phyloP scores from a whole-genome alignment of 1,140 invertebrate genomes.

The Drosophila kohkoa region DNA sequence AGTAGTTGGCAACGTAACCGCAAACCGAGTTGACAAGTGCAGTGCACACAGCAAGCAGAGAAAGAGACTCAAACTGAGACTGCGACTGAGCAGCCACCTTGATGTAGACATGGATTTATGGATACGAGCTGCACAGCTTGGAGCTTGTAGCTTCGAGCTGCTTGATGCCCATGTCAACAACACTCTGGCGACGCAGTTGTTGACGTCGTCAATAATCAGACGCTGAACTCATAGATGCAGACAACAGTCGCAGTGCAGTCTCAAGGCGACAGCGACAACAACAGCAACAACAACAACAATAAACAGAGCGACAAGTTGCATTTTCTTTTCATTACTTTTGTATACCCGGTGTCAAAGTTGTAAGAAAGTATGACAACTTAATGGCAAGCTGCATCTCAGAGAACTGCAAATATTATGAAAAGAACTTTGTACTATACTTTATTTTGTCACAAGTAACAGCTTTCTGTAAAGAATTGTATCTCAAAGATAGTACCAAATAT shows the following conservation, averaged over 20 bases:
- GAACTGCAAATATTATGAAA: no score
- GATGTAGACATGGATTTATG: conserved; percentile 68
- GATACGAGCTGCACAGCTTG: conserved; percentile 30
- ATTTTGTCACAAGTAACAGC: no score
- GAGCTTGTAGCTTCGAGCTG: background rate
- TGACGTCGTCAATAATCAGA: conserved; percentile 78
- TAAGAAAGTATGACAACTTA: no score
- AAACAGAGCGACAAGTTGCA: conserved; percentile 43
- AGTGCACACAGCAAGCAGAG: conserved; percentile 64
- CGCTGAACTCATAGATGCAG: conserved; percentile 67
- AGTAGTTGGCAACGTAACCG: conserved; percentile 50
- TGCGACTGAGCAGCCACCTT: conserved; percentile 55
- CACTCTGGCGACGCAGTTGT: conserved; percentile 59
- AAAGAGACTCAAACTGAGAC: conserved; percentile 11
- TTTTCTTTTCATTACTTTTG: conserved; percentile 67
- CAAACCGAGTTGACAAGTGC: conserved; percentile 77
- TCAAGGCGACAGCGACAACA: conserved; percentile 71
- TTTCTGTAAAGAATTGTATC: no score
- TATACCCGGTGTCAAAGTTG: no score
- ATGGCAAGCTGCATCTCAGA: no score
- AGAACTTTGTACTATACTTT: no score
- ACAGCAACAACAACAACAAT: conserved; percentile 46
- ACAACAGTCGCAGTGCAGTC: conserved; percentile 74
- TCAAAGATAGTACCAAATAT: no score
- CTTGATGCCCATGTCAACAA: conserved; percentile 65